Percentiles rank a stretch among this genome's conserved stretches.
Evolutionary conservation across 2,888 invertebrate species (phyloP).

Genomic region (Plusia festucae): DNA sequence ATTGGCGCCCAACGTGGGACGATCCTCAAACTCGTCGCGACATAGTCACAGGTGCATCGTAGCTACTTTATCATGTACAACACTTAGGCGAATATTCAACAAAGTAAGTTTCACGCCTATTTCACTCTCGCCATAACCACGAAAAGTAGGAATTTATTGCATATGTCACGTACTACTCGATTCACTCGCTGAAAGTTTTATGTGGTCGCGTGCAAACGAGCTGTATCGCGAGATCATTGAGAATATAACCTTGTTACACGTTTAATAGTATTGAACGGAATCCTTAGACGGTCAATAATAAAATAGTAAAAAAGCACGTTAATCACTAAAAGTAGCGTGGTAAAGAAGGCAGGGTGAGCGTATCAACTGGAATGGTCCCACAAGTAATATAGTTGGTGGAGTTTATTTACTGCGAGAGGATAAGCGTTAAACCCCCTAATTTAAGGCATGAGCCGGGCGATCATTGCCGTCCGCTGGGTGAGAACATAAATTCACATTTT

Average conservation of each 20-base stretch:
- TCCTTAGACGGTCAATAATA: constrained; percentile 47
- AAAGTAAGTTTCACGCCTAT: constrained; percentile 79
- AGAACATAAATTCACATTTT: constrained; percentile 87
- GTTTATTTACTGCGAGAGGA: constrained; percentile 85
- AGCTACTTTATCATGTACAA: constrained; percentile 79
- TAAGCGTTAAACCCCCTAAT: constrained; percentile 87
- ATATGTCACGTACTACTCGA: constrained; percentile 58
- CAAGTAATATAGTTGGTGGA: constrained; percentile 80
- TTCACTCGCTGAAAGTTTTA: constrained; percentile 65
- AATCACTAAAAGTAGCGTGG: constrained; percentile 69
- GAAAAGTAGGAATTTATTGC: constrained; percentile 71
- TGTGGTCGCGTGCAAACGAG: constrained; percentile 37
- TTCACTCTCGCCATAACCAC: constrained; percentile 75
- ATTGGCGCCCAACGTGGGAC: constrained; percentile 75
- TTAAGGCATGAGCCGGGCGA: constrained; percentile 86
- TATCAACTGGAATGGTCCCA: constrained; percentile 69
- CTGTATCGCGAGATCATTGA: constrained; percentile 21
- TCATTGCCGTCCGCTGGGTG: constrained; percentile 84
- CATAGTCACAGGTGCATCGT: constrained; percentile 82
- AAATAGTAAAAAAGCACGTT: constrained; percentile 58
- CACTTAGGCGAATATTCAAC: constrained; percentile 78
- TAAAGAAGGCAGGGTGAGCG: constrained; percentile 71
- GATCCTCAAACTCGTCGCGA: constrained; percentile 69
- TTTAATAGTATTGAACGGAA: constrained; percentile 27
- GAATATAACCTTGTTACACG: constrained; percentile 39